A percentile compares a stretch with the other conserved stretches of the same genome.
phyloP scores from a whole-genome alignment of 2,797 vertebrate species.

The Anabacerthia variegaticeps region DNA sequence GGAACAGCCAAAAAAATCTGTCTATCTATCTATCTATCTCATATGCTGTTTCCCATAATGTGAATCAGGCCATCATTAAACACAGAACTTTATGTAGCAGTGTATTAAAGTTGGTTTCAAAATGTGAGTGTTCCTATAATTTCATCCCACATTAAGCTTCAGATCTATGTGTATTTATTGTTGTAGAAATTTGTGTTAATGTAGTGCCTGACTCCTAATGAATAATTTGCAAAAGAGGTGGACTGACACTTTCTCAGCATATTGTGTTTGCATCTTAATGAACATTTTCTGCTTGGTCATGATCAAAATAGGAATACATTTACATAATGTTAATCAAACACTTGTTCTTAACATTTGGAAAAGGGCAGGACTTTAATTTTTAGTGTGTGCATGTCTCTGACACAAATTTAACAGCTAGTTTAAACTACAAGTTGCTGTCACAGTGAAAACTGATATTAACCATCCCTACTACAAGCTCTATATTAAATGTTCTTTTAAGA shows the following conservation, averaged over 20 bases:
- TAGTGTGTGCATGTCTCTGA: neutral
- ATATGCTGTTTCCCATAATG: neutral
- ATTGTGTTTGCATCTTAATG: slow-evolving; percentile 59
- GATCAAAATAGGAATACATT: slow-evolving; percentile 58
- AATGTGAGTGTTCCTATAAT: neutral
- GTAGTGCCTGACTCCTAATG: slow-evolving; percentile 19
- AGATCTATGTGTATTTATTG: slow-evolving; percentile 5
- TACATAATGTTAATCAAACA: slow-evolving; percentile 67
- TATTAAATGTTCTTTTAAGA: neutral
- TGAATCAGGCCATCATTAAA: neutral
- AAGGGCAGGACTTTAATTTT: slow-evolving; percentile 56
- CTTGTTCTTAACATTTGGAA: slow-evolving; percentile 65
- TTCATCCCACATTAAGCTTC: neutral
- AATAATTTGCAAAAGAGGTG: slow-evolving; percentile 42
- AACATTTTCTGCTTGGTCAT: slow-evolving; percentile 64
- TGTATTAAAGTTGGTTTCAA: neutral
- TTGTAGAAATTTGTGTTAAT: slow-evolving; percentile 8
- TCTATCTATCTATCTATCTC: neutral
- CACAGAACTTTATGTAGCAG: neutral
- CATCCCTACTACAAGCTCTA: neutral
- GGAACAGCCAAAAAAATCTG: neutral
- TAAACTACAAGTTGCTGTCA: slow-evolving; percentile 23
- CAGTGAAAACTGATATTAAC: slow-evolving; percentile 5
- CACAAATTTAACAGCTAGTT: slow-evolving; percentile 43
- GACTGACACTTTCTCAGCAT: slow-evolving; percentile 47